A percentile compares a stretch with the other conserved stretches of the same genome.
Conservation (phyloP, 2,113 vertebrate genomes). For the Tragelaphus imberbis region DNA sequence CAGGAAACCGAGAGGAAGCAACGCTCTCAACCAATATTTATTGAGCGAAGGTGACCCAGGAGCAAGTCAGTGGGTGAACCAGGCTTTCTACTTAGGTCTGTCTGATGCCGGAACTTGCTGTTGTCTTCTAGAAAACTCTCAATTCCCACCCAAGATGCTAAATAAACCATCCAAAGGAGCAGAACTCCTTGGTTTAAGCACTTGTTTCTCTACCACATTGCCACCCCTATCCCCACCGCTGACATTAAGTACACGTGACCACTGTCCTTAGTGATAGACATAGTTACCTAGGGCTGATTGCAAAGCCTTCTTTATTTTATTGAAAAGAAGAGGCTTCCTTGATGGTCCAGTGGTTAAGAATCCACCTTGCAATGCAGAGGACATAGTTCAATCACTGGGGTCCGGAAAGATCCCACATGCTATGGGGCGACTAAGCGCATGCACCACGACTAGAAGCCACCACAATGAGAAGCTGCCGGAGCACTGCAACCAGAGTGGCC, state of each 20-base stretch:
- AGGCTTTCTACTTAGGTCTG: not conserved
- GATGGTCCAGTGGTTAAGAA: not conserved
- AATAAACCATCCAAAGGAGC: not conserved
- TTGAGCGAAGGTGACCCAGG: not conserved
- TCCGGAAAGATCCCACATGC: not conserved
- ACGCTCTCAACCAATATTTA: not conserved
- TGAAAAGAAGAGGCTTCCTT: not conserved
- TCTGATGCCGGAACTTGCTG: not conserved
- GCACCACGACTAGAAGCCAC: not conserved
- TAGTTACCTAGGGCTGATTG: not conserved
- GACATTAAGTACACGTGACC: not conserved
- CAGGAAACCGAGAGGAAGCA: not conserved
- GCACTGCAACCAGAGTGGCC: not conserved
- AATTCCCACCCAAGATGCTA: not conserved
- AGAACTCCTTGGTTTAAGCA: not conserved
- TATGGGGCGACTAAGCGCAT: accelerated
- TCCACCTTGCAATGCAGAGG: not conserved
- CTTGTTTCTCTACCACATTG: not conserved
- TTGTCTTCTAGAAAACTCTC: not conserved
- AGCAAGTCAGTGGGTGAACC: not conserved
- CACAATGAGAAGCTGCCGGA: not conserved
- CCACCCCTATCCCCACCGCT: not conserved
- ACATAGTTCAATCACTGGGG: not conserved
- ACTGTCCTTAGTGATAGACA: not conserved
- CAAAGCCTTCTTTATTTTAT: not conserved